phyloP scores from a whole-genome alignment of 2,888 invertebrate genomes.

The Prosopocoilus inquinatus region DNA sequence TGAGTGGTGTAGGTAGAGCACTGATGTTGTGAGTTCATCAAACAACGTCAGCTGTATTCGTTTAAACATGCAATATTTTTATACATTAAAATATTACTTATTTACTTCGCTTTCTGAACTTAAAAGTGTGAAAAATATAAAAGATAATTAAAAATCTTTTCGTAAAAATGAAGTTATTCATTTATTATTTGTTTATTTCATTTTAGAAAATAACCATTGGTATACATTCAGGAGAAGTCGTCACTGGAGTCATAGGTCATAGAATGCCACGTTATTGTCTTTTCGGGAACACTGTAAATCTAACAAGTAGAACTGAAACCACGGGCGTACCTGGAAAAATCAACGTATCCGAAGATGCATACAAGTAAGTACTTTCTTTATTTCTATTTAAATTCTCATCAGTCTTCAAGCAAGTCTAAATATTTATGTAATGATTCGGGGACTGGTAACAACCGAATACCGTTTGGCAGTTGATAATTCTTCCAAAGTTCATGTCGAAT shows the following conservation, averaged over 20 bases:
- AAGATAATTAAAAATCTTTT: too few relatives aligned
- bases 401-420: conserved; percentile 72
- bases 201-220: conserved; percentile 87
- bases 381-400: conserved; percentile 30
- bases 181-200: too few relatives aligned
- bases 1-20: too few relatives aligned
- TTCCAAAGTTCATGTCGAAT: conserved; percentile 65
- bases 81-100: too few relatives aligned
- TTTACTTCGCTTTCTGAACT: too few relatives aligned
- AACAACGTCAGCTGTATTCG: too few relatives aligned
- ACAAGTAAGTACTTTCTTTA: conserved; percentile 62
- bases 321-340: conserved; percentile 86
- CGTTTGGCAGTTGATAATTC: conserved; percentile 73
- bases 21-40: too few relatives aligned
- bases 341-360: conserved; percentile 89
- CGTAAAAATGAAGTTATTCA: neutral
- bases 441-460: conserved; percentile 66
- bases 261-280: conserved; percentile 92
- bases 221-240: conserved; percentile 91
- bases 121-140: too few relatives aligned
- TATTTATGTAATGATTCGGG: conserved; percentile 68
- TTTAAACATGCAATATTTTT: too few relatives aligned
- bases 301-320: conserved; percentile 91
- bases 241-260: conserved; percentile 92
- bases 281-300: conserved; percentile 91